Evolutionary conservation across 1,140 invertebrate species (phyloP).

Genomic region (Pygmarrhopalites habei): DNA sequence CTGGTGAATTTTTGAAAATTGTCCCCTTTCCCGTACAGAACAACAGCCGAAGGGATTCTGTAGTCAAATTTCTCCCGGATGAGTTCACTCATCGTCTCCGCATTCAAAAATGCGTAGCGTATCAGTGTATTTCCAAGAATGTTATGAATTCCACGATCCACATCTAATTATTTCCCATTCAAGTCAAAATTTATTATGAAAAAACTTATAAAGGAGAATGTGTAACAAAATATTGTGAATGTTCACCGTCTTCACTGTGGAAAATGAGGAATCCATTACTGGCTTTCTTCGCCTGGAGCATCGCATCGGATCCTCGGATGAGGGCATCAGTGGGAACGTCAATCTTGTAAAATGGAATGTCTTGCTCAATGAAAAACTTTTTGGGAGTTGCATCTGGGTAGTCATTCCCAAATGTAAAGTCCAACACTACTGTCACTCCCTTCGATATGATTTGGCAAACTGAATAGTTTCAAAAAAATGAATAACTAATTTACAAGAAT

Average conservation of each 20-base stretch:
- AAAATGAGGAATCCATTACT: constrained; percentile 39
- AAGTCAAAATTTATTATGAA: not conserved
- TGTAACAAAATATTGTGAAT: not conserved
- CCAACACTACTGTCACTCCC: constrained; percentile 30
- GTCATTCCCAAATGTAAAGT: constrained; percentile 21
- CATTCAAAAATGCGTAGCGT: constrained; percentile 36
- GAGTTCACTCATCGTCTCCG: constrained; percentile 14
- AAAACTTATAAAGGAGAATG: not conserved
- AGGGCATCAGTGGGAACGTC: constrained; percentile 28
- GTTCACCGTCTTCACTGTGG: constrained; percentile 22
- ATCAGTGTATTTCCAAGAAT: constrained; percentile 37
- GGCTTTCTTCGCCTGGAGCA: constrained; percentile 24
- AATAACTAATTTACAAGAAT: not conserved
- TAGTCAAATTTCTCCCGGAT: constrained; percentile 38
- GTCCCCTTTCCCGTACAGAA: constrained; percentile 25
- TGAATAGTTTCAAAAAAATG: constrained; percentile 3
- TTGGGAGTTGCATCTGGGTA: constrained; percentile 21
- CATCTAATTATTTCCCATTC: no score
- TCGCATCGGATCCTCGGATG: constrained; percentile 23
- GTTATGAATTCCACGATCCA: constrained; percentile 30
- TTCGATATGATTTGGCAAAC: constrained; percentile 31
- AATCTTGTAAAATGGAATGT: constrained; percentile 35
- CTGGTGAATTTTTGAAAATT: constrained; percentile 27
- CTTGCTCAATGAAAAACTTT: constrained; percentile 27
- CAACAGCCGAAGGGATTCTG: constrained; percentile 34